phyloP scores from a whole-genome alignment of 2,797 vertebrate genomes.

The Hyperoplus lanceolatus region DNA sequence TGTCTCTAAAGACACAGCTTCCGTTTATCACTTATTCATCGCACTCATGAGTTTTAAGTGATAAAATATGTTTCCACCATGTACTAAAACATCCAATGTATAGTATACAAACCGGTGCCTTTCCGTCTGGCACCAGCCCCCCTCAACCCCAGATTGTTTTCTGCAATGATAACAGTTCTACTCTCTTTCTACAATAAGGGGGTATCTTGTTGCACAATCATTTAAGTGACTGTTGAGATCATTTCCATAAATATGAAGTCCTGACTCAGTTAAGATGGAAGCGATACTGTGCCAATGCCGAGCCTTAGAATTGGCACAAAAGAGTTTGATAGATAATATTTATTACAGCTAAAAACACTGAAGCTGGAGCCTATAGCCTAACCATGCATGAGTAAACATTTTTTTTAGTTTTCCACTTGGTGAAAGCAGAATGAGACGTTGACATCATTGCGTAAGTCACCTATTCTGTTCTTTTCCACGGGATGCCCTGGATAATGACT shows the following conservation, averaged over 20 bases:
- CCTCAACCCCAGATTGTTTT: constrained; percentile 23
- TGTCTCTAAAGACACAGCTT: constrained; percentile 6
- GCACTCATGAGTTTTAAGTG: constrained; percentile 39
- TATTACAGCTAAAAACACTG: constrained; percentile 17
- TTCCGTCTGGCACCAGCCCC: constrained; percentile 33
- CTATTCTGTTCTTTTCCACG: constrained; percentile 57
- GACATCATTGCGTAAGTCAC: constrained; percentile 60
- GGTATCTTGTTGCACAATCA: constrained; percentile 13
- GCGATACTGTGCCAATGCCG: constrained; percentile 5
- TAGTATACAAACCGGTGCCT: constrained; percentile 13
- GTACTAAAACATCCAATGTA: constrained; percentile 10
- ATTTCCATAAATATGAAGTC: constrained; percentile 48
- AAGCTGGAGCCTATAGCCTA: constrained; percentile 2
- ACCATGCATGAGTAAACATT: constrained; percentile 23
- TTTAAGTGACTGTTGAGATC: constrained; percentile 41
- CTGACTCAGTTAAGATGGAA: constrained; percentile 31
- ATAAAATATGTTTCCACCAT: constrained; percentile 31
- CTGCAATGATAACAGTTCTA: constrained; percentile 30
- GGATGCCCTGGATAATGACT: constrained; percentile 47
- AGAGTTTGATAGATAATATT: constrained; percentile 47
- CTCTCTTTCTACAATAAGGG: constrained; percentile 25
- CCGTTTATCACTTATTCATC: constrained; percentile 9
- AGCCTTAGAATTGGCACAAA: not conserved
- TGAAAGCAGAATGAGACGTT: constrained; percentile 43
- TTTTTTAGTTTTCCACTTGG: constrained; percentile 28